These are phyloP conservation scores for Iguana delicatissima DNA, from an alignment of 2,797 vertebrate genomes.

Conservation along the genomic window DNA sequence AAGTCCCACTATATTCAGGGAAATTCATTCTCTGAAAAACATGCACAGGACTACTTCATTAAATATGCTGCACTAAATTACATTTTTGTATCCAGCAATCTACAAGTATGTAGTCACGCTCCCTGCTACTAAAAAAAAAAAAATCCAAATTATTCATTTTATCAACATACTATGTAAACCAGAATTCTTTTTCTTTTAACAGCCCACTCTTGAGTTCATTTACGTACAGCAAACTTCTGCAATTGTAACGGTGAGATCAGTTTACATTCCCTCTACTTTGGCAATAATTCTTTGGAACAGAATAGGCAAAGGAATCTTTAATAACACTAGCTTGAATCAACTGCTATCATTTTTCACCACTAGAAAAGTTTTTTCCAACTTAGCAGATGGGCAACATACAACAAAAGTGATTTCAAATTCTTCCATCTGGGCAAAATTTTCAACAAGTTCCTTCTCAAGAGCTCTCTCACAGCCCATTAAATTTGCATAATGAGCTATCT, in stretches of 20 bases:
- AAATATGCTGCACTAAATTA: not conserved
- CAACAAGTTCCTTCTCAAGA: not conserved
- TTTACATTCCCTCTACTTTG: not conserved
- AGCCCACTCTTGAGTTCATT: not conserved
- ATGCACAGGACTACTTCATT: not conserved
- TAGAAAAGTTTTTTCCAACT: not conserved
- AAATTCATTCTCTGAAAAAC: not conserved
- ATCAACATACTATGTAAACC: not conserved
- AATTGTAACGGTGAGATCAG: not conserved
- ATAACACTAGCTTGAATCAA: not conserved
- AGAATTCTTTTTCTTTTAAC: not conserved
- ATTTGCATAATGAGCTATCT: not conserved
- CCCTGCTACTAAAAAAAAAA: not conserved
- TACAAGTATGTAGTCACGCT: not conserved
- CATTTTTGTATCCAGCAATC: not conserved
- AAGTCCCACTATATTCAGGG: not conserved
- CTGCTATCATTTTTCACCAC: not conserved
- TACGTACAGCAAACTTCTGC: not conserved
- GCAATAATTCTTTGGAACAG: not conserved
- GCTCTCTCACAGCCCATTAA: not conserved
- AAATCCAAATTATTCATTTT: not conserved
- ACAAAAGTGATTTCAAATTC: not conserved
- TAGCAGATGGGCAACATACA: not conserved
- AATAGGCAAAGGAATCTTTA: rapidly evolving
- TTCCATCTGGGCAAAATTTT: not conserved